A percentile compares a stretch with the other conserved stretches of the same genome.
These are phyloP conservation scores for Lepidocolaptes lacrymiger DNA, from an alignment of 2,797 vertebrate genomes.

Conservation along the genomic window DNA sequence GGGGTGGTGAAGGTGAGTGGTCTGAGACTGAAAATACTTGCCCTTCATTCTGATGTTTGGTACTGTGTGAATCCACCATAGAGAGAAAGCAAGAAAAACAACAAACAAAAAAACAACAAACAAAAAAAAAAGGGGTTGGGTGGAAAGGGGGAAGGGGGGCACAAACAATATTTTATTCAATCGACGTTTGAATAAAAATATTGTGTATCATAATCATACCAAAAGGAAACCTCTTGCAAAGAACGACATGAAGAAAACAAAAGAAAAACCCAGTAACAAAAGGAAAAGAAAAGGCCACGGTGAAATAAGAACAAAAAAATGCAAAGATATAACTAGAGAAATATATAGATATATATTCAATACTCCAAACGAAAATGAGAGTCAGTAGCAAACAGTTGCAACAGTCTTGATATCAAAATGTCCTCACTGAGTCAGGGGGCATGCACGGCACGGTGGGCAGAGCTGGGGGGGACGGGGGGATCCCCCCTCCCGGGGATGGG, in stretches of 20 bases:
- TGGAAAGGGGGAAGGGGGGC: slow-evolving; percentile 91
- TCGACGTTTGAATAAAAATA: slow-evolving; percentile 99
- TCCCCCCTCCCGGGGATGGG: slow-evolving; percentile 38
- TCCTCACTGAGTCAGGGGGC: slow-evolving; percentile 63
- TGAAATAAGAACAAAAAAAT: slow-evolving; percentile 55
- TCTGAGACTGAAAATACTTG: slow-evolving; percentile 99
- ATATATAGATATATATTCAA: slow-evolving; percentile 70
- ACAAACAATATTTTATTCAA: slow-evolving; percentile 99
- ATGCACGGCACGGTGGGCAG: slow-evolving; percentile 53
- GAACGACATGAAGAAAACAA: slow-evolving; percentile 76
- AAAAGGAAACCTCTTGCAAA: slow-evolving; percentile 86
- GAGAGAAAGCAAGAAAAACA: slow-evolving; percentile 99
- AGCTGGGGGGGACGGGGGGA: background rate
- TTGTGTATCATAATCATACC: slow-evolving; percentile 96
- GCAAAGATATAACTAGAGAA: slow-evolving; percentile 71
- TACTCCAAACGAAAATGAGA: slow-evolving; percentile 73
- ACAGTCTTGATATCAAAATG: slow-evolving; percentile 72
- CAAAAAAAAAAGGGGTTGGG: slow-evolving; percentile 84
- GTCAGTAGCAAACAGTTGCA: slow-evolving; percentile 75
- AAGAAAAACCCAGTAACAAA: slow-evolving; percentile 47
- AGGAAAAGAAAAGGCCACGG: slow-evolving; percentile 57
- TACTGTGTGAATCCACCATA: slow-evolving; percentile 99
- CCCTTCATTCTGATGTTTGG: slow-evolving; percentile 91
- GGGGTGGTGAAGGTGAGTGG: slow-evolving; percentile 86
- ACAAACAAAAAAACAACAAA: slow-evolving; percentile 99